Conservation (phyloP, 2,888 invertebrate species). For the Cheilosia vernalis region DNA sequence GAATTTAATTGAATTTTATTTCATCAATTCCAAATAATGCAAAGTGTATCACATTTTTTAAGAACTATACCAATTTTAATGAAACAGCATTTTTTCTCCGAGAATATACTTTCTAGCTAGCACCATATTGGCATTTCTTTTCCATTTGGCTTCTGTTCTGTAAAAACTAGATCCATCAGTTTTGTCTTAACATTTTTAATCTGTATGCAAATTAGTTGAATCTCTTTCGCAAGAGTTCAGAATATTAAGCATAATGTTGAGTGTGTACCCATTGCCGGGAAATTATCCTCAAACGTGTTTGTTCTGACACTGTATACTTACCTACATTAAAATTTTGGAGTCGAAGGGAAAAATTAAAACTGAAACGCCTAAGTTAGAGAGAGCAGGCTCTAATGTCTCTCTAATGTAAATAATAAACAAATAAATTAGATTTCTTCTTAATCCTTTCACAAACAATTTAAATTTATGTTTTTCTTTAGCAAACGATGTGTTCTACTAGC, state of each 20-base stretch:
- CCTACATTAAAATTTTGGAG: constrained; percentile 26
- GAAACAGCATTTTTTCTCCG: too few species aligned
- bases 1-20: too few species aligned
- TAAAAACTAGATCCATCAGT: constrained; percentile 38
- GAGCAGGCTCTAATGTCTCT: constrained; percentile 9
- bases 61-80: too few species aligned
- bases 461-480: neutral
- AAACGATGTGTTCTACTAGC: neutral
- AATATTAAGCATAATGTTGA: constrained; percentile 42
- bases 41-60: too few species aligned
- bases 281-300: constrained; percentile 29
- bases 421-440: constrained; percentile 33
- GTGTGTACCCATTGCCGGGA: constrained; percentile 10
- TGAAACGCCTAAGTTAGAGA: constrained; percentile 26
- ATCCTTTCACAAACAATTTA: constrained; percentile 22
- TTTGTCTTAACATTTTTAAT: constrained; percentile 41
- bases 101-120: neutral
- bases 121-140: neutral
- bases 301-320: constrained; percentile 14
- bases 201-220: constrained; percentile 54
- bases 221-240: constrained; percentile 35
- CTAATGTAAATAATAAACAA: constrained; percentile 21
- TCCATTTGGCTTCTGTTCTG: constrained; percentile 8
- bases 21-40: too few species aligned
- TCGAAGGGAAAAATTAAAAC: constrained; percentile 12